These are phyloP conservation scores for Siphamia tubifer DNA, from an alignment of 2,113 vertebrate genomes.

Conservation along the genomic window DNA sequence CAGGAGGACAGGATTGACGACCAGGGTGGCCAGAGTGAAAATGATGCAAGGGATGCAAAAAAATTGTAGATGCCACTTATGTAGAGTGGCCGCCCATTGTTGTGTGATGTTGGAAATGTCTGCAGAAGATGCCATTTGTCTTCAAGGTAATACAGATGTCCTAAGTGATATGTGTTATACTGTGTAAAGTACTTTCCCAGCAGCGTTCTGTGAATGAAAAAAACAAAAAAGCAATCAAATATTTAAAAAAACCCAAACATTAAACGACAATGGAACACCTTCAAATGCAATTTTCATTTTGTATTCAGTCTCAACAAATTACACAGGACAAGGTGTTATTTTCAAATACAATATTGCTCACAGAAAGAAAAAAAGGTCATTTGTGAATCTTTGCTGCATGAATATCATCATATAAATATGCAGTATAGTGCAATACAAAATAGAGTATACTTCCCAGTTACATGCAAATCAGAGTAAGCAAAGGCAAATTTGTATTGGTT, in stretches of 20 bases:
- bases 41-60: conserved; percentile 75
- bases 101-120: conserved; percentile 42
- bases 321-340: no score
- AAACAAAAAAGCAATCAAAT: not conserved
- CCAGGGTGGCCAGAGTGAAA: conserved; percentile 67
- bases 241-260: no score
- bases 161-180: not conserved
- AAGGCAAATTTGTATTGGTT: no score
- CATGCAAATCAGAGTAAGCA: no score
- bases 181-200: not conserved
- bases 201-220: conserved; percentile 25
- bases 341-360: no score
- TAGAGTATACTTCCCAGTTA: no score
- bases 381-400: no score
- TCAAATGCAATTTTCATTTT: not conserved
- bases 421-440: no score
- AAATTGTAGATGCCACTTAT: conserved; percentile 50
- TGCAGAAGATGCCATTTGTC: conserved; percentile 6
- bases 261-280: not conserved
- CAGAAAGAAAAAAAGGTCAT: no score
- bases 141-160: not conserved
- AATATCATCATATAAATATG: no score
- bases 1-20: conserved; percentile 74
- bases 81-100: conserved; percentile 48
- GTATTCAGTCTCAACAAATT: no score